Evolutionary conservation across 64 coral and sea anemone genomes (phyloP), one percentile per base, ranked within the genome.

Genomic region (Montipora cactus): DNA sequence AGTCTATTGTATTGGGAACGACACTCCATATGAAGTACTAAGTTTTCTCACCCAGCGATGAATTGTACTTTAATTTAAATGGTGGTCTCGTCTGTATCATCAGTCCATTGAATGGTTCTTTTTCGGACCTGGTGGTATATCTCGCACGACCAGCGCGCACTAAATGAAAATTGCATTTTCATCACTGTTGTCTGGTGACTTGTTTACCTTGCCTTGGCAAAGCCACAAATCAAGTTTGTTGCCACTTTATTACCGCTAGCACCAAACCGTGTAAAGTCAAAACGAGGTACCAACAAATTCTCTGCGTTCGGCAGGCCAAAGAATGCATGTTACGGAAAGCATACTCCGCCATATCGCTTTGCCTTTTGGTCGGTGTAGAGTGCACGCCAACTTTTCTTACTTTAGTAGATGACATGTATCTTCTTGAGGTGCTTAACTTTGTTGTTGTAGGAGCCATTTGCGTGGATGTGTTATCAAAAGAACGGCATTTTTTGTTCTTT

Each of bases 181-280:
- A 67, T 83, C 77, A 53, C 89, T 57, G 80, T 84, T 64, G 37
- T 37, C 37, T 90, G 20, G 89, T 69, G 58, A 90, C 45, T 81
- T 72, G 88, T 77, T 90, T 78, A 90, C 89, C 84, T 85, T 95
- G 87, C 89, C 83, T 84, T 87, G 25, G 73, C 79, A 90, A 79
- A 57, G 71, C 71, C 47, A 90, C 69, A 90, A 79, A 86, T 95
- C 88, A 95, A 77, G 93, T 90, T 57, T 90, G 88, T 66, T 86
- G 88, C 88, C 93, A 95, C 61, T 25, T 73, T 58, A 90, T 68
- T 20, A 90, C 81, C 7, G 77, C 72, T 48, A 90, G 72, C 64
- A 95, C 52, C 59, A 95, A 83, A 67, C 73, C 53, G 61, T 95
- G 69, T 48, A 86, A 86, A 90, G 19, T 84, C 88, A 95, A 85